Conservation (phyloP, 1,140 invertebrate genomes). For the Ceratitis capitata region DNA sequence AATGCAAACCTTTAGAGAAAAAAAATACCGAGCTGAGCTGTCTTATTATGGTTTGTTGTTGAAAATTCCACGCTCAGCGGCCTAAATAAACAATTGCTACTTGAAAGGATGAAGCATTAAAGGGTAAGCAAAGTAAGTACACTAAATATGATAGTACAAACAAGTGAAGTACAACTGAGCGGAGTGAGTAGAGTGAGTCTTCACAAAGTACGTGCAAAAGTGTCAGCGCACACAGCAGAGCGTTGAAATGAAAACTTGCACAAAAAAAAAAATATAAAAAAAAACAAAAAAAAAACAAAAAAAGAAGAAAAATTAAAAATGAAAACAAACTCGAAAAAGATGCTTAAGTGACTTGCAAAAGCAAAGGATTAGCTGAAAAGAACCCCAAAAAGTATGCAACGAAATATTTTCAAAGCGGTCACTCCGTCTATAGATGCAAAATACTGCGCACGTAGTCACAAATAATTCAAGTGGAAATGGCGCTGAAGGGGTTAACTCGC, state of each 20-base stretch:
- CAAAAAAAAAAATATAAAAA: not conserved
- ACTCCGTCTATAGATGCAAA: not conserved
- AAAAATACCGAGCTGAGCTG: not conserved
- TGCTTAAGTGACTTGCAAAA: not conserved
- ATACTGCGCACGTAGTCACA: not conserved
- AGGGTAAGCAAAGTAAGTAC: no score
- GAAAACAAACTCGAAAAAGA: not conserved
- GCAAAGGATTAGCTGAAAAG: not conserved
- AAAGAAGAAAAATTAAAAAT: not conserved
- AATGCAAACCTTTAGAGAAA: constrained; percentile 21
- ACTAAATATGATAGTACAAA: no score
- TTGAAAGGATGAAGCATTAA: not conserved
- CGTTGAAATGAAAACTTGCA: not conserved
- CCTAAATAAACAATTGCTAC: constrained; percentile 30
- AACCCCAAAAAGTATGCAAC: not conserved
- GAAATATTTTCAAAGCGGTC: not conserved
- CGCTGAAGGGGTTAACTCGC: constrained; percentile 22
- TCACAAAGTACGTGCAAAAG: not conserved
- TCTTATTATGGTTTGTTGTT: constrained; percentile 28
- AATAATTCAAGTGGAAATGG: constrained; percentile 4
- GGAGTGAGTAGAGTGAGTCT: no score
- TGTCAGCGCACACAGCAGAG: constrained; percentile 4
- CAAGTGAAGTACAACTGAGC: no score
- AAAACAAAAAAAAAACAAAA: not conserved
- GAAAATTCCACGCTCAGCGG: not conserved